phyloP scores from a whole-genome alignment of 2,888 invertebrate genomes.

The Rosalia funebris region DNA sequence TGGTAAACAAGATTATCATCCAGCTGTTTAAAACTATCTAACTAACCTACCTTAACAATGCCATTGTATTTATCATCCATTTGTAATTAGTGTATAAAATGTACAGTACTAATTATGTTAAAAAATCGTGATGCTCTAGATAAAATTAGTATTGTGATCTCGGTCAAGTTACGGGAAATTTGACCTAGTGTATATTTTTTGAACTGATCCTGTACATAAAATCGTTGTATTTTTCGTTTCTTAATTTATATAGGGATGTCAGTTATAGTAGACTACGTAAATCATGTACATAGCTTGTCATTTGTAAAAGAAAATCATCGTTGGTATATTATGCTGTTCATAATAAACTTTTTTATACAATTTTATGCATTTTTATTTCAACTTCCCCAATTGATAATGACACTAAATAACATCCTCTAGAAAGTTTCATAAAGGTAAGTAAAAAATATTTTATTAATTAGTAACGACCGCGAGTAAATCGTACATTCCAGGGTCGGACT shows the following conservation, averaged over 20 bases:
- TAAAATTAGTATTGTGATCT: constrained; percentile 57
- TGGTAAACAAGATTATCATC: constrained; percentile 10
- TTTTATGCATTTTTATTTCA: no score
- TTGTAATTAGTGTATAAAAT: constrained; percentile 16
- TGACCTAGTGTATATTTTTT: constrained; percentile 46
- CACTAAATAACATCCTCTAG: no score
- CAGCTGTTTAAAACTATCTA: neutral
- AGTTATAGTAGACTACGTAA: constrained; percentile 50
- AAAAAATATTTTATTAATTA: no score
- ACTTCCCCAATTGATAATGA: no score
- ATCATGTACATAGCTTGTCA: constrained; percentile 61
- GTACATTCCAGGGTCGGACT: no score
- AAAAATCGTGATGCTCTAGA: constrained; percentile 52
- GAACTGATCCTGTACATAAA: constrained; percentile 59
- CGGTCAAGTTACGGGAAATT: constrained; percentile 53
- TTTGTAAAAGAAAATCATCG: constrained; percentile 56
- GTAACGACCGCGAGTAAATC: no score
- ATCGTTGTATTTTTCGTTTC: constrained; percentile 54
- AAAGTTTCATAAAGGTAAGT: no score
- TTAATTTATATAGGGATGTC: constrained; percentile 50
- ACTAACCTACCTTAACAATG: constrained; percentile 25
- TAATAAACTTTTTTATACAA: constrained; percentile 47
- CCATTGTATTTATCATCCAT: constrained; percentile 26
- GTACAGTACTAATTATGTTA: constrained; percentile 18
- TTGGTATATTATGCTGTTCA: constrained; percentile 60